Evolutionary conservation across 2,888 invertebrate genomes (phyloP).

Genomic region (Endotricha flammealis): DNA sequence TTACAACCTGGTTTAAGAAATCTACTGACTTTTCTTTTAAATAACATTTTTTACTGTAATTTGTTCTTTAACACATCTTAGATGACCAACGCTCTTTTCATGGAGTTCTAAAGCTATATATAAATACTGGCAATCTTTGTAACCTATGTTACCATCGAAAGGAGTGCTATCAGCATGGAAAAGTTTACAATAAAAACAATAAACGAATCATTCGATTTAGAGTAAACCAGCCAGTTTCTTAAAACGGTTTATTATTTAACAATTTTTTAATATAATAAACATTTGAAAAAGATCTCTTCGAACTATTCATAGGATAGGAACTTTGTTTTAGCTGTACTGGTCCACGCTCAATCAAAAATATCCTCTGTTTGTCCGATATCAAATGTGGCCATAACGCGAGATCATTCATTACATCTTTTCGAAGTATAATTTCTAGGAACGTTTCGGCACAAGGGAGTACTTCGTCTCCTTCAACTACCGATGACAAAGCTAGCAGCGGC

Average conservation of each 20-base stretch:
- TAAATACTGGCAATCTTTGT: conserved; percentile 13
- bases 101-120: conserved; percentile 13
- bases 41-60: too few species aligned
- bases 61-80: too few species aligned
- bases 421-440: too few species aligned
- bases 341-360: too few species aligned
- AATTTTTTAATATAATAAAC: conserved; percentile 20
- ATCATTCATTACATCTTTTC: too few species aligned
- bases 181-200: conserved; percentile 19
- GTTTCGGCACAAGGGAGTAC: too few species aligned
- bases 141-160: conserved; percentile 11
- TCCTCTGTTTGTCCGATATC: too few species aligned
- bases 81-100: conserved; percentile 1
- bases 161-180: conserved; percentile 9
- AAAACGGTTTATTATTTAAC: conserved; percentile 15
- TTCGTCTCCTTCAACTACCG: not conserved
- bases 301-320: conserved; percentile 1
- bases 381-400: too few species aligned
- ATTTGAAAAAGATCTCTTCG: conserved; percentile 15
- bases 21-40: too few species aligned
- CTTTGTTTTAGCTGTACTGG: too few species aligned
- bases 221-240: conserved; percentile 18
- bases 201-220: conserved; percentile 14
- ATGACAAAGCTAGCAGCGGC: conserved; percentile 8
- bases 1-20: too few species aligned